Base-by-base conservation (phyloP, 2,888 invertebrate species). In the Cosmorhoe ocellata region DNA sequence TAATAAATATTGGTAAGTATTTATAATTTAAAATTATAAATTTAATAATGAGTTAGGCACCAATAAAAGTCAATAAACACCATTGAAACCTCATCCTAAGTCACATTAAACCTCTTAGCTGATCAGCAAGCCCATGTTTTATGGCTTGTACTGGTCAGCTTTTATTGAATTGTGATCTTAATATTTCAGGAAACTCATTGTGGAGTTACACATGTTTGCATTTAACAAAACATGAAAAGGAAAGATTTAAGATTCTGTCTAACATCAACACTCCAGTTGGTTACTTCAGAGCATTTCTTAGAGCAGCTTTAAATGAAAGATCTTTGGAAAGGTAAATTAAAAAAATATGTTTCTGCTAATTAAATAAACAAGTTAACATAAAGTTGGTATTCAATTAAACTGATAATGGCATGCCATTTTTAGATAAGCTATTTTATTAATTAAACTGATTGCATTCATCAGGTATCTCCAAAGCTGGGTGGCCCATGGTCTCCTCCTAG, bases 221-320 rank as follows among this genome's bases (percentile, higher is more conserved):
- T 74, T 85, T 98, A 44, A 98, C 96, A 10, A 94, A 95, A 76
- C 97, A 97, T 77, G 98, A 98, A 80, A 93, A 94, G 55, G 96
- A 97, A 73, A 92, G 98, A 43, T 98, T 96, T 79, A 92, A 93
- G 66, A 92, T 94, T 42, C 73, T 91, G 1, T 74, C 87, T 8
- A 85, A 86, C 56, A 85, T 91, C 37, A 90, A 90, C 56, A 89
- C 90, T 4, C 90, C 90, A n/a, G 91, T 93, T 41, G 97, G 97
- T 10, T 92, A 95, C 66, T 96, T 96, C 13, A 92, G 96, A 69
- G 97, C 98, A 14, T 98, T 98, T 93, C 92, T 99, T 22, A 91
- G 98, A 59, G 95, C 97, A 11, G 92, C 97, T 2, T 91, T 99
- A 14, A 99, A 99, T 89, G 99, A 99, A 79, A 93, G 96, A 66